A percentile compares a stretch with the other conserved stretches of the same genome.
These are phyloP conservation scores for Ictidomys tridecemlineatus DNA, from an alignment of 2,113 vertebrate species.

Conservation along the genomic window DNA sequence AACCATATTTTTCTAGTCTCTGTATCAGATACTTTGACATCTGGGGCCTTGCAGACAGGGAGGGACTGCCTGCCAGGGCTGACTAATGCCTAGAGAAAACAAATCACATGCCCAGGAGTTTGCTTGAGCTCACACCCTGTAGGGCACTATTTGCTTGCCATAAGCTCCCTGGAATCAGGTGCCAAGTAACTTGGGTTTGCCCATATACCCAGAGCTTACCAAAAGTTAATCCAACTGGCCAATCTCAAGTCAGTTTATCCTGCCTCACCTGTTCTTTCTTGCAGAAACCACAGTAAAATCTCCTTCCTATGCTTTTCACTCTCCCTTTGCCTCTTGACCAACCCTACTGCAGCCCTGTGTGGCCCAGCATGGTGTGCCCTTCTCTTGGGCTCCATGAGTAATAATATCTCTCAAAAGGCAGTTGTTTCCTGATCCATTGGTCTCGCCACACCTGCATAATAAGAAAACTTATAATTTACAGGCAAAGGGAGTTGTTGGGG, in stretches of 20 bases:
- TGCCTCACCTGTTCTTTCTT: neutral
- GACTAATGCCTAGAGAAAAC: neutral
- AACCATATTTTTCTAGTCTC: neutral
- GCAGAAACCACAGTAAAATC: neutral
- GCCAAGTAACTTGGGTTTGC: neutral
- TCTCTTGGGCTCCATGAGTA: neutral
- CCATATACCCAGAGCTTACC: neutral
- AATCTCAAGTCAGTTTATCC: neutral
- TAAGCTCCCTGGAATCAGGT: neutral
- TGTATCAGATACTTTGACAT: neutral
- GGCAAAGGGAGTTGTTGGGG: neutral
- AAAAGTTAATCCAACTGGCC: neutral
- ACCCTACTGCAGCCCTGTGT: neutral
- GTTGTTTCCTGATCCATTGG: neutral
- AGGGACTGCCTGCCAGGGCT: neutral
- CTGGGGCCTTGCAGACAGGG: neutral
- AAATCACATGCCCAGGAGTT: neutral
- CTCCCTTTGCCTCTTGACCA: neutral
- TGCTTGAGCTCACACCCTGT: rapidly evolving
- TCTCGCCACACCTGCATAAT: neutral
- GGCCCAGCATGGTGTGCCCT: neutral
- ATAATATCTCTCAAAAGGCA: neutral
- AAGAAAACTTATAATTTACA: neutral
- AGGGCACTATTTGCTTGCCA: rapidly evolving
- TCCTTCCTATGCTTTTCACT: too few relatives aligned